Percentiles rank a stretch among this genome's conserved stretches.
Conservation (phyloP, 2,797 vertebrate species). For the Parauchenoglanis punctatus region DNA sequence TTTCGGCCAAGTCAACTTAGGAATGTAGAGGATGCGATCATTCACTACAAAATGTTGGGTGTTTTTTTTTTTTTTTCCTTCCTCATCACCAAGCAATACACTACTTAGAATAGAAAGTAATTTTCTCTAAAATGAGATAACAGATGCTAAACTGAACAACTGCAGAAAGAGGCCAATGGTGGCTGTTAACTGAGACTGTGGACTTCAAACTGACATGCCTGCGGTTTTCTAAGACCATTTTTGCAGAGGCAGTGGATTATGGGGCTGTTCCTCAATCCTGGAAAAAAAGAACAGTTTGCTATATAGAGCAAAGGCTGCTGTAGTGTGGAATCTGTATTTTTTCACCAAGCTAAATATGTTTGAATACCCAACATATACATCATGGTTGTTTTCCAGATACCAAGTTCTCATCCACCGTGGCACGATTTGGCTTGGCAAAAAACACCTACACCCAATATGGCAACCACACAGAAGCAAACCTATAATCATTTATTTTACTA, state of each 20-base stretch:
- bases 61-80: neutral
- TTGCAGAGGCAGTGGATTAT: slow-evolving; percentile 51
- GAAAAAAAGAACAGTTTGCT: slow-evolving; percentile 12
- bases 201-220: slow-evolving; percentile 49
- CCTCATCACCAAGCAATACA: slow-evolving; percentile 33
- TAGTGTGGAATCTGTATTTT: neutral
- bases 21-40: slow-evolving; percentile 47
- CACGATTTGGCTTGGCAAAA: neutral
- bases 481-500: neutral
- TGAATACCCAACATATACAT: neutral
- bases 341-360: slow-evolving; percentile 17
- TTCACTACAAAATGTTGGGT: slow-evolving; percentile 27
- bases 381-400: neutral
- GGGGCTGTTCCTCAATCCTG: slow-evolving; percentile 51
- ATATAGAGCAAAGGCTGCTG: slow-evolving; percentile 22
- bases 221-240: slow-evolving; percentile 48
- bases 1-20: slow-evolving; percentile 31
- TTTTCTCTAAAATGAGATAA: slow-evolving; percentile 50
- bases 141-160: slow-evolving; percentile 32
- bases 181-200: slow-evolving; percentile 41
- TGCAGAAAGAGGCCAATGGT: slow-evolving; percentile 37
- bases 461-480: neutral
- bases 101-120: slow-evolving; percentile 43
- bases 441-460: neutral
- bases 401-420: neutral